Conservation (phyloP, 2,888 invertebrate genomes). For the Nineta flava region DNA sequence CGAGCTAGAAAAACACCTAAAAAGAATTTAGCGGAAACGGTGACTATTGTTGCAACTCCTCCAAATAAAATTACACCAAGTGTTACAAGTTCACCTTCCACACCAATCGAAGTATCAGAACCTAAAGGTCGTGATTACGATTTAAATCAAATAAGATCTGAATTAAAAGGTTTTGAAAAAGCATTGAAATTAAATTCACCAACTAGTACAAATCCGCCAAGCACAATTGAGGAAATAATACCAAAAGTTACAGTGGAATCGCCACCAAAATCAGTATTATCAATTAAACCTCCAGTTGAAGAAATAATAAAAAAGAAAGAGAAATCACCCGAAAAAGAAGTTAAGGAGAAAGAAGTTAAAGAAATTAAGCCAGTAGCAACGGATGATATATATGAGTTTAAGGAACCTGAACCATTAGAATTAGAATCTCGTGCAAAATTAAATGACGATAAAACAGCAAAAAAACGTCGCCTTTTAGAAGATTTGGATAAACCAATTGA, state of each 20-base stretch:
- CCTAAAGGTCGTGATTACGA: conserved; percentile 63
- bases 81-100: conserved; percentile 22
- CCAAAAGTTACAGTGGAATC: conserved; percentile 8
- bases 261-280: conserved; percentile 7
- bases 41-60: conserved; percentile 19
- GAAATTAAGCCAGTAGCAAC: conserved; percentile 11
- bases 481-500: conserved; percentile 18
- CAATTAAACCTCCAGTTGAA: not conserved
- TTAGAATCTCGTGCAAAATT: conserved; percentile 45
- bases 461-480: conserved; percentile 25
- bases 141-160: conserved; percentile 69
- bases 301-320: not conserved
- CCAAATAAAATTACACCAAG: conserved; percentile 32
- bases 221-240: conserved; percentile 17
- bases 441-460: conserved; percentile 23
- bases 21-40: conserved; percentile 26
- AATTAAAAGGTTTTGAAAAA: conserved; percentile 62
- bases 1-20: conserved; percentile 25
- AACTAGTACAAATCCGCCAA: conserved; percentile 18
- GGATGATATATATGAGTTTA: conserved; percentile 71
- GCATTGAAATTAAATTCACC: conserved; percentile 21
- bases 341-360: conserved; percentile 5
- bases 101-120: not conserved
- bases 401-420: conserved; percentile 78
- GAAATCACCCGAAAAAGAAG: not conserved